A percentile compares a stretch with the other conserved stretches of the same genome.
Conservation (phyloP, 2,888 invertebrate genomes). For the Anticlea derivata region DNA sequence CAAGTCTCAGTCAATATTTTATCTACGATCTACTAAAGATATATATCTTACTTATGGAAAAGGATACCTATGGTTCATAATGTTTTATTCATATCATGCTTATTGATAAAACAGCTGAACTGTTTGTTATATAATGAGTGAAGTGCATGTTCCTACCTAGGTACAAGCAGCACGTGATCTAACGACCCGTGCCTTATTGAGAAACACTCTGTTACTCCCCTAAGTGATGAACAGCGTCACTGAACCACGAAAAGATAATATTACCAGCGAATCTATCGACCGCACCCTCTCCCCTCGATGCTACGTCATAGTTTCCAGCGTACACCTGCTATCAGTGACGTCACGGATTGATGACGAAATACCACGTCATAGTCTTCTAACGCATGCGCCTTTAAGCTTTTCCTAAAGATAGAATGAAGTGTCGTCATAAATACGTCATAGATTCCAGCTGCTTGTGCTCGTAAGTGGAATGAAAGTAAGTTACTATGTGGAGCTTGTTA, state of each 20-base stretch:
- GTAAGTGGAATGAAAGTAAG: background rate
- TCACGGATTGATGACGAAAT: slow-evolving; percentile 59
- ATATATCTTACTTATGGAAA: too few relatives aligned
- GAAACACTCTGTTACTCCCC: slow-evolving; percentile 55
- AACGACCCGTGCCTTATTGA: slow-evolving; percentile 67
- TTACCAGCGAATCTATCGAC: slow-evolving; percentile 51
- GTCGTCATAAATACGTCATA: slow-evolving; percentile 30
- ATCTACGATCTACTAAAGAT: too few relatives aligned
- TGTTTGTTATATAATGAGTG: slow-evolving; percentile 50
- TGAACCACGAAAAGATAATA: slow-evolving; percentile 61
- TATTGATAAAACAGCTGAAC: slow-evolving; percentile 61
- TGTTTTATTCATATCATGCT: slow-evolving; percentile 40
- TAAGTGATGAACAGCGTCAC: slow-evolving; percentile 64
- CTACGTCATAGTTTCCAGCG: slow-evolving; percentile 67
- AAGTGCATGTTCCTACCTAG: slow-evolving; percentile 39
- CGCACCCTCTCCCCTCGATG: slow-evolving; percentile 42
- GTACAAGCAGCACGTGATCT: slow-evolving; percentile 59
- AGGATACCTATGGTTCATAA: slow-evolving; percentile 4
- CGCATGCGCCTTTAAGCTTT: slow-evolving; percentile 58
- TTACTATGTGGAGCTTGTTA: background rate
- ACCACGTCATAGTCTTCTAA: slow-evolving; percentile 56
- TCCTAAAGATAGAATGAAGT: slow-evolving; percentile 34
- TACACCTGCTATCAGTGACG: slow-evolving; percentile 52
- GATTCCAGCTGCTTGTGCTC: slow-evolving; percentile 2
- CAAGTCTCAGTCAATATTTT: too few relatives aligned